phyloP scores from a whole-genome alignment of 2,888 invertebrate species.

The Drosophila rubida region DNA sequence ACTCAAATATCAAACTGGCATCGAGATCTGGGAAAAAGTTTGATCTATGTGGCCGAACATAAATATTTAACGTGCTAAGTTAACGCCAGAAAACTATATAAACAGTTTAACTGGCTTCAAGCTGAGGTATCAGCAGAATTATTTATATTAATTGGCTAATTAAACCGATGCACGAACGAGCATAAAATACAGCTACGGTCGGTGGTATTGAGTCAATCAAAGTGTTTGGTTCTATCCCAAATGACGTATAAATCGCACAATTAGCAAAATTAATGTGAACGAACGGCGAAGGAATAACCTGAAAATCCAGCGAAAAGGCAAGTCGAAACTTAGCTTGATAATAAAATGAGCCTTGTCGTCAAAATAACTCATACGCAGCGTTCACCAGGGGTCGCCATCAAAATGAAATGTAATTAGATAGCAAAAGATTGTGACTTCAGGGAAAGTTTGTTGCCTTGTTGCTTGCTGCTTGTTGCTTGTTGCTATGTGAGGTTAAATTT shows the following conservation, averaged over 20 bases:
- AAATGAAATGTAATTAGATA: slow-evolving; percentile 50
- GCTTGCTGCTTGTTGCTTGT: slow-evolving; percentile 24
- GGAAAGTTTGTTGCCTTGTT: slow-evolving; percentile 34
- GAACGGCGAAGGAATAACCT: slow-evolving; percentile 13
- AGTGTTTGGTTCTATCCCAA: slow-evolving; percentile 14
- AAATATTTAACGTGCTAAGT: slow-evolving; percentile 23
- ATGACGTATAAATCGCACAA: slow-evolving; percentile 35
- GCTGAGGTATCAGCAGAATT: slow-evolving; percentile 14
- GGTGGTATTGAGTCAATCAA: slow-evolving; percentile 24
- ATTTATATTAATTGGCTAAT: slow-evolving; percentile 45
- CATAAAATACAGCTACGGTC: slow-evolving; percentile 7
- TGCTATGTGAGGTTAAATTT: slow-evolving; percentile 58
- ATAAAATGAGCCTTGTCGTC: slow-evolving; percentile 40
- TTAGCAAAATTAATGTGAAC: slow-evolving; percentile 43
- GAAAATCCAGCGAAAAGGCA: slow-evolving; percentile 4
- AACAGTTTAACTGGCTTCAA: slow-evolving; percentile 15
- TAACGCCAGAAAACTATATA: slow-evolving; percentile 11
- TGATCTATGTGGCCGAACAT: not conserved
- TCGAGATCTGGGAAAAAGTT: not conserved
- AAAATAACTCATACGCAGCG: slow-evolving; percentile 60
- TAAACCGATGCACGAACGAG: slow-evolving; percentile 11
- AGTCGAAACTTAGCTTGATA: slow-evolving; percentile 13
- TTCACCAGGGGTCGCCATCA: slow-evolving; percentile 26
- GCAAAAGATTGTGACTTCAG: slow-evolving; percentile 21
- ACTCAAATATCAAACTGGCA: slow-evolving; percentile 11